Evolutionary conservation across 2,888 invertebrate genomes (phyloP), one percentile per base, ranked within the genome.

Genomic region (Cantharis lateralis): DNA sequence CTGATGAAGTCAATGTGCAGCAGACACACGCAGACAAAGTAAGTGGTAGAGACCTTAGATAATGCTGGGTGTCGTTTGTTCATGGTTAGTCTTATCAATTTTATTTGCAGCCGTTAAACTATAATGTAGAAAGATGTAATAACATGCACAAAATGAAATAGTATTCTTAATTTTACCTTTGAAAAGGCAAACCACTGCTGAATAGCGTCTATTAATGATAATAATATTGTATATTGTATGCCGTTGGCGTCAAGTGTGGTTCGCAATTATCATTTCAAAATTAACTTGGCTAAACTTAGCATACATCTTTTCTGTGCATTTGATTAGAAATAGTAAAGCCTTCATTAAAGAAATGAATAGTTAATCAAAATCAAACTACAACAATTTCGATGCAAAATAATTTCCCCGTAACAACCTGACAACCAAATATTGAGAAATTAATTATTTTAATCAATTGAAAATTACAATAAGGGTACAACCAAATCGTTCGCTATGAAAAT

Each of bases 171-270:
- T 66, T 66, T 66, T 66, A n/a, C 20, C n/a, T 24, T 16, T 66
- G 20, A 66, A 48, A 48, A 48, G n/a, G 64, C 20, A 18, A 66
- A 66, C 20, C n/a, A 20, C 24, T 20, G 64, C 64, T 20, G 64
- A 66, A 66, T 66, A 66, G 24, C 64, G 64, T 20, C 64, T 66
- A 66, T 24, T 66, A 66, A 66, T 66, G 64, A 66, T 66, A 66
- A 66, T 66, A 66, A 66, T 48, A 48, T 66, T 18, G 64, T 20
- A 64, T 18, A 20, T 64, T 64, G 24, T 66, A 66, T n/a, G 18
- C 24, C 11, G 64, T 66, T 15, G 64, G 64, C 64, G 64, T 66
- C 24, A 66, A 66, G 20, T 66, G 11, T 18, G 18, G 24, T n/a
- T n/a, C n/a, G 48, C 48, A n/a, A 48, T 48, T 48, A 48, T 48